These are phyloP conservation scores for Megalops atlanticus DNA, from an alignment of 2,113 vertebrate species.

Conservation along the genomic window DNA sequence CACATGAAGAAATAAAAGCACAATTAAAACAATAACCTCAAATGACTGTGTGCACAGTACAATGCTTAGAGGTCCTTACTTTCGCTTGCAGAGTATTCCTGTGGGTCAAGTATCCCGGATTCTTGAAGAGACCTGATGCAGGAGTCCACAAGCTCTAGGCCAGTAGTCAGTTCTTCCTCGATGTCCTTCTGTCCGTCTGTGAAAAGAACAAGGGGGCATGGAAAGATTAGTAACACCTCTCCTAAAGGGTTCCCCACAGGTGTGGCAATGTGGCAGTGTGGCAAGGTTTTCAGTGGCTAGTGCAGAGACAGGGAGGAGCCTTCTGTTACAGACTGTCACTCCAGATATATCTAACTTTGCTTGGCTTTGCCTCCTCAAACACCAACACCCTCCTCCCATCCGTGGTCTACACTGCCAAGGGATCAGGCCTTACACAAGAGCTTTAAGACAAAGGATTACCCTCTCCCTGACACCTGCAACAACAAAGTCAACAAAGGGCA, in stretches of 20 bases:
- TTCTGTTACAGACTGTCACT: slow-evolving; percentile 1
- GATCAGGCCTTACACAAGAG: slow-evolving; percentile 23
- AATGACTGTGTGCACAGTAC: background rate
- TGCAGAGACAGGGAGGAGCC: background rate
- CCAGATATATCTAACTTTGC: background rate
- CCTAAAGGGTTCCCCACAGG: background rate
- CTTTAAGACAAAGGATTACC: slow-evolving; percentile 23
- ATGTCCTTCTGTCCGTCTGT: slow-evolving; percentile 95
- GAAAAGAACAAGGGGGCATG: slow-evolving; percentile 28
- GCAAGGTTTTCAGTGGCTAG: background rate
- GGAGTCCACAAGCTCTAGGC: slow-evolving; percentile 95
- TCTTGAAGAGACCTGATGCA: slow-evolving; percentile 96
- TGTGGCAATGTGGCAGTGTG: slow-evolving; percentile 4
- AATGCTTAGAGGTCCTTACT: slow-evolving; percentile 72
- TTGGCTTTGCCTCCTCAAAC: background rate
- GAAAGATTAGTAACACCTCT: background rate
- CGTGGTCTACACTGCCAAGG: slow-evolving; percentile 15
- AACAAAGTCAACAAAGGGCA: slow-evolving; percentile 17
- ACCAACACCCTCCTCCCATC: slow-evolving; percentile 13
- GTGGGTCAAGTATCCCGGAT: slow-evolving; percentile 92
- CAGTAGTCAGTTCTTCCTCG: slow-evolving; percentile 96
- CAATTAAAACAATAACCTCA: background rate
- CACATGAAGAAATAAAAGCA: background rate
- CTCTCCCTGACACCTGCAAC: slow-evolving; percentile 17
- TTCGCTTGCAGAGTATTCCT: slow-evolving; percentile 83